These are phyloP conservation scores for Hemibates koningsi DNA, from an alignment of 2,113 vertebrate species.

Conservation along the genomic window DNA sequence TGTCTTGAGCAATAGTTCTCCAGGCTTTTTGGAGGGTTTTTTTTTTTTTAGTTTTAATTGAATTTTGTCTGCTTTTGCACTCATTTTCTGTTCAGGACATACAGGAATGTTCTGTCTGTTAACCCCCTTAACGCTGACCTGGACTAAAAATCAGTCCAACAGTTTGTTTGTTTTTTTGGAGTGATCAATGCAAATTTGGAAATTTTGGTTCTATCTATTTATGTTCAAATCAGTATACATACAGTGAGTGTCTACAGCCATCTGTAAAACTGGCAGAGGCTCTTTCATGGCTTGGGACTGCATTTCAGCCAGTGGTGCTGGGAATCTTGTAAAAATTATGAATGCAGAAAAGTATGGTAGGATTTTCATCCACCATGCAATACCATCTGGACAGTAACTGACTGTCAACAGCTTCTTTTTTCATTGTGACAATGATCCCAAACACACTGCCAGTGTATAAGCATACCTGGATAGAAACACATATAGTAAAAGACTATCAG, in stretches of 20 bases:
- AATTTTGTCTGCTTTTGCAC: not conserved
- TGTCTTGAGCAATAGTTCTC: not conserved
- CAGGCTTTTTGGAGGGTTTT: not conserved
- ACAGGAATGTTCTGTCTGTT: not conserved
- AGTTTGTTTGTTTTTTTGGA: not conserved
- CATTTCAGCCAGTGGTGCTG: not conserved
- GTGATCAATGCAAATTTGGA: not conserved
- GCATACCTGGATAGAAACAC: not conserved
- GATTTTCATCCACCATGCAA: not conserved
- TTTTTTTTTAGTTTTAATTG: not conserved
- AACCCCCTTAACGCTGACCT: not conserved
- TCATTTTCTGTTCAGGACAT: not conserved
- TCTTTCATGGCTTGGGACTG: not conserved
- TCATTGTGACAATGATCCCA: not conserved
- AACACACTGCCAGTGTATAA: not conserved
- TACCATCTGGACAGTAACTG: not conserved
- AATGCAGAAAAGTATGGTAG: not conserved
- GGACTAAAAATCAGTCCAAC: not conserved
- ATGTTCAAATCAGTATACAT: not conserved
- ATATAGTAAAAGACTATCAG: not conserved
- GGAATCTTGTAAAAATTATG: not conserved
- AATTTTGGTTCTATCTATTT: not conserved
- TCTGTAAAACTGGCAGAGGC: not conserved
- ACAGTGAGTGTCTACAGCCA: not conserved
- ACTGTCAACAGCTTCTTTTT: not conserved